Evolutionary conservation across 2,888 invertebrate genomes (phyloP), one percentile per base, ranked within the genome.

Genomic region (Perithous albicinctus): DNA sequence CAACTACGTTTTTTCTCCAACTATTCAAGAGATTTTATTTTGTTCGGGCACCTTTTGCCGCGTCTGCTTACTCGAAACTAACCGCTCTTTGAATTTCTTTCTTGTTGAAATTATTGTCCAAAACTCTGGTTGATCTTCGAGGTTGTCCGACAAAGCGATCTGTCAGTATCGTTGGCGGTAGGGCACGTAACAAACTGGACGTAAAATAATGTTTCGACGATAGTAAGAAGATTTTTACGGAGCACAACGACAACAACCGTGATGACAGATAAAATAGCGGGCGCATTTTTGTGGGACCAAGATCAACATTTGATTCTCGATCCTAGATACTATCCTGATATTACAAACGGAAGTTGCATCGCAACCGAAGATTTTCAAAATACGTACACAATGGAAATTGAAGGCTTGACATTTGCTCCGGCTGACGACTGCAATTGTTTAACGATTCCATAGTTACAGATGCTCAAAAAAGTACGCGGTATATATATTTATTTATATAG

Each of bases 381-480:
- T 15, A 29, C 29, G 46, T 18, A 15, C 26, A 66, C 26, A 59
- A 59, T 64, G 29, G 46, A 15, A 51, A 64, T 20, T 82, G 59
- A 23, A 59, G 15, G 70, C 35, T 48, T 20, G 32, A 46, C 26
- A 43, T 41, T 66, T 43, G n/a, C 6, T 46, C 8, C 66, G 41
- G n/a, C 38, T 7, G 35, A 43, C 74, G 10, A 18, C 43, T 35
- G 29, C 88, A 87, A 86, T 86, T 89, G 89, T 89, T 84, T 88
- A 88, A 86, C 85, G 69, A 84, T 85, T 85, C 87, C 88, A 88
- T 88, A 88, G 89, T 85, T 87, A 87, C 85, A 74, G 66, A 35
- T 26, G 26, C 61, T 79, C 72, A 64, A 35, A 7, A 59, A 32
- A 12, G 10, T 48, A n/a, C n/a, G n/a, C n/a, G n/a, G n/a, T n/a